Conservation (phyloP, 2,113 vertebrate species). For the Etheostoma spectabile region DNA sequence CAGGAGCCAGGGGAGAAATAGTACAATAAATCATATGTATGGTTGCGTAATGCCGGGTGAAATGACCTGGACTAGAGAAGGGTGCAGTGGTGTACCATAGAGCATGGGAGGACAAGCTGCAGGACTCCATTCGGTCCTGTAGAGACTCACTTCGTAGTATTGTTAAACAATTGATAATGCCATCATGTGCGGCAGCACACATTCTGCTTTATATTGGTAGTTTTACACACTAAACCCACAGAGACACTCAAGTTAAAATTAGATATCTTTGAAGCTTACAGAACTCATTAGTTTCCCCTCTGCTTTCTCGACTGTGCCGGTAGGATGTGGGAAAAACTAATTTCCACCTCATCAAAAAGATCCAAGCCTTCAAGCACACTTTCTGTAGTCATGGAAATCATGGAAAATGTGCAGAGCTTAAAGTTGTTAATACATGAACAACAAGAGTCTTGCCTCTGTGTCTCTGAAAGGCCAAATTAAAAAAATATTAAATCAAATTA, state of each 20-base stretch:
- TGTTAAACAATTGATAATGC: neutral
- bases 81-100: constrained; percentile 13
- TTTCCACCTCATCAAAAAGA: constrained; percentile 10
- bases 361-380: neutral
- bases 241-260: neutral
- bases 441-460: neutral
- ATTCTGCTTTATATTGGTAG: neutral
- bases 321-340: neutral
- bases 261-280: neutral
- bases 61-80: constrained; percentile 37
- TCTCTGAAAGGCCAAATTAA: neutral
- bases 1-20: constrained; percentile 16
- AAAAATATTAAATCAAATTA: neutral
- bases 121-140: neutral
- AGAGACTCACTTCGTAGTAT: neutral
- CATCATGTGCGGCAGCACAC: neutral
- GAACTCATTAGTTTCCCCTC: neutral
- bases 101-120: constrained; percentile 27
- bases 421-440: neutral
- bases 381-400: constrained; percentile 13
- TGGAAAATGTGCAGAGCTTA: neutral
- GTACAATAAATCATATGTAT: constrained; percentile 42
- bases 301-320: neutral
- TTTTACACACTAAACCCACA: constrained; percentile 2
- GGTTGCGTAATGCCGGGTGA: constrained; percentile 41